Base-by-base conservation (phyloP, 1,140 invertebrate species). In the Pseudomyrmex concolor region DNA sequence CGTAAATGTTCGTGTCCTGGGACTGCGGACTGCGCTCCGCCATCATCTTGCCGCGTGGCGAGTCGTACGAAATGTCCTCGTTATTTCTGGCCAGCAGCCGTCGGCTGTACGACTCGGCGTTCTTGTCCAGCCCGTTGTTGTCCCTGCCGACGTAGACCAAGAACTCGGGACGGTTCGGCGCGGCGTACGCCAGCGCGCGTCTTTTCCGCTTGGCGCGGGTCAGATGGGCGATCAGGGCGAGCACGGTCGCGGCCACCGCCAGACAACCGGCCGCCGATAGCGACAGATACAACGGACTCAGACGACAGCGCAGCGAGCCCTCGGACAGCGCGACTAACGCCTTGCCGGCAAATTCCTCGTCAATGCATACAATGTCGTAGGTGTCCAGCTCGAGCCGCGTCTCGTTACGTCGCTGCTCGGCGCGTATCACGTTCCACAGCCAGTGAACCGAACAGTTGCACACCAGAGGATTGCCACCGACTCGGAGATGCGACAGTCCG, bases 381-480 rank as follows among this genome's bases (percentile, higher is more conserved):
- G 86, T 90, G 74, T 94, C 94, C 19, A 94, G 68, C 43, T 92
- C 89, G 17, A 94, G 88, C 12, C 90, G 86, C 2, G 91, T 92
- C 72, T 89, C 90, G 86, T 92, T 94, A 10, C 92, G 87, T 0
- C 86, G 83, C 50, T 94, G 92, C 78, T 93, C 92, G 1, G 91
- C 84, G 5, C 95, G 95, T 45, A 95, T 95, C 25, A 97, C 94
- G 87, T 96, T 96, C 97, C 97, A 98, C 2, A 98, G 94, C 97
- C 97, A 98, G 59, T 97, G 95, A 67, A 98, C 92, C 17, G 97
- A 97, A 90, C 98, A 98, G 93, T 98, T 98, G 93, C 98, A 98
- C 71, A 96, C 95, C 63, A 98, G 95, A 1, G 97, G 97, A 94
- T 98, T 98, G 15, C 97, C 97, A 43, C 96, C 96, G 25, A 98